Evolutionary conservation across 1,140 invertebrate genomes (phyloP).

Genomic region (Apocrypta bakeri): DNA sequence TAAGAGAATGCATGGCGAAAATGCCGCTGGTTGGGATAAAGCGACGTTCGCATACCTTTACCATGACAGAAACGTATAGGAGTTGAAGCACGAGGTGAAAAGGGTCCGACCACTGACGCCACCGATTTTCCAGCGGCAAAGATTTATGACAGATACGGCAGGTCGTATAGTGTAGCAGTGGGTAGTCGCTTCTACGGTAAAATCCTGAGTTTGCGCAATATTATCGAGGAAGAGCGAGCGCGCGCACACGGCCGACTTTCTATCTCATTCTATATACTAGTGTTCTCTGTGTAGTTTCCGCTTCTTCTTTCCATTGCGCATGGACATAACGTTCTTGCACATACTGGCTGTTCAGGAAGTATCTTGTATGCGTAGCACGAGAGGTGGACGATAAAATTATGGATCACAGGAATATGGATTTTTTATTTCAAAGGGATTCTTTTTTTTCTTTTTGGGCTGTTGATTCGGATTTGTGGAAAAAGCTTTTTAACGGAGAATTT

Average conservation of each 20-base stretch:
- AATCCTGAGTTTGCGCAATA: conserved; percentile 24
- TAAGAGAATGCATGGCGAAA: no score
- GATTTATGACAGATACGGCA: conserved; percentile 40
- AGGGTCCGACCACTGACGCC: background rate
- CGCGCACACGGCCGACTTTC: background rate
- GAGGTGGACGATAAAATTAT: background rate
- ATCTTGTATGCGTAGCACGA: background rate
- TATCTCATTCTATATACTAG: background rate
- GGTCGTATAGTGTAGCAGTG: background rate
- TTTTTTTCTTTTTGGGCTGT: background rate
- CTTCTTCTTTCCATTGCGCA: no score
- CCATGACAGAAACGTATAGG: no score
- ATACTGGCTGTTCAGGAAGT: background rate
- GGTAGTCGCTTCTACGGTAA: background rate
- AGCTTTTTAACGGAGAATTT: background rate
- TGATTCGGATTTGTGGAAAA: background rate
- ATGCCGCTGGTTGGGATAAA: no score
- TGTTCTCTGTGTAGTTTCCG: no score
- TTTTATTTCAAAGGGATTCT: no score
- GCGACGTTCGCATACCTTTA: no score
- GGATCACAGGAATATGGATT: background rate
- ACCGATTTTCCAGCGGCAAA: conserved; percentile 4
- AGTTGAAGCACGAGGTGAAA: background rate
- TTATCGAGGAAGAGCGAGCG: background rate
- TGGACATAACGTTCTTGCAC: background rate